Evolutionary conservation across 2,888 invertebrate genomes (phyloP).

Genomic region (Drosophila tanythrix): DNA sequence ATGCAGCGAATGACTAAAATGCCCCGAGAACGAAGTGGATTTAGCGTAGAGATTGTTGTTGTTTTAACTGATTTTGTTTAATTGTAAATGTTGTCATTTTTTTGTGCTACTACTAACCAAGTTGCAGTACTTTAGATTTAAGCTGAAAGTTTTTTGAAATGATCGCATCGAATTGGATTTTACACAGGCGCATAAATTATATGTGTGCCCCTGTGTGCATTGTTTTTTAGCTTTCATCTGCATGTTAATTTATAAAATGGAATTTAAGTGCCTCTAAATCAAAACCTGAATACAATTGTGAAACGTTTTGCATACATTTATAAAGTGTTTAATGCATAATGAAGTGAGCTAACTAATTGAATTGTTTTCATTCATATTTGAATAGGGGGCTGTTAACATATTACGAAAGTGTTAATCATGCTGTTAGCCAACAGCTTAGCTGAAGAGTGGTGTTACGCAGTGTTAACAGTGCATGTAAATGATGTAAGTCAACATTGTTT

Average conservation of each 20-base stretch:
- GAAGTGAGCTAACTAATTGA: constrained; percentile 16
- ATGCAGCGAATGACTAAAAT: constrained; percentile 79
- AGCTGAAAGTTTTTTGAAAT: constrained; percentile 30
- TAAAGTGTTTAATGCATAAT: constrained; percentile 27
- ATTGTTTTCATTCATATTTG: constrained; percentile 9
- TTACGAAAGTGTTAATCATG: not conserved
- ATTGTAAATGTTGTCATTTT: constrained; percentile 68
- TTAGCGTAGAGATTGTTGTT: constrained; percentile 46
- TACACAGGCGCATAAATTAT: constrained; percentile 16
- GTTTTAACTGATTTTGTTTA: constrained; percentile 64
- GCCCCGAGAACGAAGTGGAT: constrained; percentile 29
- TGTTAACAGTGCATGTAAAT: not conserved
- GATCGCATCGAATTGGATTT: constrained; percentile 29
- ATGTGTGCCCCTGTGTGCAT: constrained; percentile 32
- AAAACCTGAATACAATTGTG: constrained; percentile 56
- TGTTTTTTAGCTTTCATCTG: constrained; percentile 43
- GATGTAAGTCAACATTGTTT: not conserved
- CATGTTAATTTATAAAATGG: constrained; percentile 71
- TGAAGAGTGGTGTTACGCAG: not conserved
- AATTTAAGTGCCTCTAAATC: constrained; percentile 74
- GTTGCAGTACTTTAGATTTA: constrained; percentile 38
- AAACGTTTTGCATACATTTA: constrained; percentile 40
- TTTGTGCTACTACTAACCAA: constrained; percentile 44
- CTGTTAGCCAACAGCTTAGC: not conserved
- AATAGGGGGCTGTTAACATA: not conserved